Base-by-base conservation (phyloP, 2,113 vertebrate species). In the Andinoacara biseriatus region DNA sequence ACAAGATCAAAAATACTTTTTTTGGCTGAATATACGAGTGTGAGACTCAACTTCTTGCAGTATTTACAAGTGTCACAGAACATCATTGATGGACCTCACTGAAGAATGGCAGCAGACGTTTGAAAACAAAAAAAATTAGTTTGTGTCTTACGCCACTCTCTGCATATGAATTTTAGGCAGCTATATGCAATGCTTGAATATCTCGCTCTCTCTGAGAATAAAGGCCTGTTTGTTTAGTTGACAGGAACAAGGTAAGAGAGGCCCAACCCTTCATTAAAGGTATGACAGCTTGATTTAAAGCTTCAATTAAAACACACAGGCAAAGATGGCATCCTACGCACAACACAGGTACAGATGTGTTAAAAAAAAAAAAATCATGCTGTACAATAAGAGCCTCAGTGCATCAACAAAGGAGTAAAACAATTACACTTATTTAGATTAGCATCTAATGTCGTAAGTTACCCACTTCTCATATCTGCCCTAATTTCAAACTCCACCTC, bases 211-310 rank as follows among this genome's bases (percentile, higher is more conserved):
- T 85, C 52, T 1, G 26, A 86, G 78, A 87, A 91, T 88, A 89
- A 90, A 87, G 77, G 75, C 5, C 46, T 76, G 91, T 85, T 92
- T 93, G 83, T 85, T 84, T 72, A 54, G 75, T 22, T 88, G 84
- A 81, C 62, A 75, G 83, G 26, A 79, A 67, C 58, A 49, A 35
- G 75, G 74, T 56, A 43, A 81, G 62, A 83, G 63, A 31, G 74
- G 83, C 80, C 88, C 60, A 77, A 57, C 86, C 82, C 82, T 82
- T 74, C 63, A 62, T 54, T 67, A 77, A 77, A 84, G 49, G 63
- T 83, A 80, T 87, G 86, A 88, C 90, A 91, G 80, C 5, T 22
- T 90, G 90, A 91, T 90, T 92, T 86, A 91, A 59, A 72, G 82
- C 60, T 86, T 83, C 85, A 85, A 89, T 91, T 89, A 83, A 87